Percentiles rank a stretch among this genome's conserved stretches.
Evolutionary conservation across 2,888 invertebrate genomes (phyloP).

Genomic region (Yponomeuta evonymella): DNA sequence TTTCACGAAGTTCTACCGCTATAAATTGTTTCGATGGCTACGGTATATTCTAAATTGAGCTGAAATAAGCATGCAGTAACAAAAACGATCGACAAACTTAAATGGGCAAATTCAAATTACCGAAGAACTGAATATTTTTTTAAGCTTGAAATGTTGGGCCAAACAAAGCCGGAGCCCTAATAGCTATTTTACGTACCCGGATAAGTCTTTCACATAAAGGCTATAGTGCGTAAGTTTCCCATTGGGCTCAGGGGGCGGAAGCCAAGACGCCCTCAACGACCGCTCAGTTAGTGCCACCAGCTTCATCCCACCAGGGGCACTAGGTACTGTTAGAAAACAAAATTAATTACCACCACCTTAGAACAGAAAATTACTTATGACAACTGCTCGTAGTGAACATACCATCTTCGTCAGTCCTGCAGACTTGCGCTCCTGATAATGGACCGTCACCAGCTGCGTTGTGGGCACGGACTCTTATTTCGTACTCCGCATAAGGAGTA

Average conservation of each 20-base stretch:
- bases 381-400: conserved; percentile 24
- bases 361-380: neutral
- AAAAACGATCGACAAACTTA: too few relatives aligned
- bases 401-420: conserved; percentile 92
- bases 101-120: too few relatives aligned
- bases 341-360: neutral
- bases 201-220: conserved; percentile 84
- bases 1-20: too few relatives aligned
- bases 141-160: too few relatives aligned
- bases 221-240: conserved; percentile 89
- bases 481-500: conserved; percentile 90
- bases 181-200: conserved; percentile 59
- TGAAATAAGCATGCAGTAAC: too few relatives aligned
- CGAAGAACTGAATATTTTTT: too few relatives aligned
- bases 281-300: conserved; percentile 87
- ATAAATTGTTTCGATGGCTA: too few relatives aligned
- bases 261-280: conserved; percentile 89
- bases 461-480: conserved; percentile 87
- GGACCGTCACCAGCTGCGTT: conserved; percentile 92
- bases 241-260: conserved; percentile 87
- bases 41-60: too few relatives aligned
- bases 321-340: conserved; percentile 80
- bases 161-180: too few relatives aligned
- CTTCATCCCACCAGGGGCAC: conserved; percentile 89
- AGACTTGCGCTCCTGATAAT: conserved; percentile 83